A percentile compares a stretch with the other conserved stretches of the same genome.
phyloP scores from a whole-genome alignment of 2,888 invertebrate species.

The Zygothrica quintamaculata region DNA sequence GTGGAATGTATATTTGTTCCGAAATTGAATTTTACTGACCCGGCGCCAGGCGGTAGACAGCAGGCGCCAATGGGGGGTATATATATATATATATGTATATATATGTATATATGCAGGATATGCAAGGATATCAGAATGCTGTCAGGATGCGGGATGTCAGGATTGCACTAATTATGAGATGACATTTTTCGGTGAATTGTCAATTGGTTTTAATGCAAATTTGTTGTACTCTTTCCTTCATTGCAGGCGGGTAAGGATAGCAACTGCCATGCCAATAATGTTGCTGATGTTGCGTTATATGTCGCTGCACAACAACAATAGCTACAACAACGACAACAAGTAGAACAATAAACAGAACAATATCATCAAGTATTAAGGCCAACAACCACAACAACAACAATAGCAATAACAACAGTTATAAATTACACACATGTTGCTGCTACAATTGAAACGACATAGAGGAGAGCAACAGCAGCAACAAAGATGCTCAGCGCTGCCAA shows the following conservation, averaged over 20 bases:
- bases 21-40: slow-evolving; percentile 70
- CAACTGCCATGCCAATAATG: slow-evolving; percentile 41
- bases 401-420: slow-evolving; percentile 16
- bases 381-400: slow-evolving; percentile 11
- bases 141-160: slow-evolving; percentile 69
- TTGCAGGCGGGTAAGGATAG: slow-evolving; percentile 41
- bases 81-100: slow-evolving; percentile 12
- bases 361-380: background rate
- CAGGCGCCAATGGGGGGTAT: slow-evolving; percentile 25
- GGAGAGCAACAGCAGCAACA: slow-evolving; percentile 57
- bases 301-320: slow-evolving; percentile 37
- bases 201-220: slow-evolving; percentile 59
- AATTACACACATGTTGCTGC: slow-evolving; percentile 74
- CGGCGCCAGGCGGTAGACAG: slow-evolving; percentile 32
- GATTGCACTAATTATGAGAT: slow-evolving; percentile 73
- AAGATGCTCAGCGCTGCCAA: slow-evolving; percentile 73
- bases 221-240: slow-evolving; percentile 12
- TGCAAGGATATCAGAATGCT: slow-evolving; percentile 59
- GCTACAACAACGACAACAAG: slow-evolving; percentile 12
- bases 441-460: slow-evolving; percentile 46
- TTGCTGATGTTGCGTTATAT: slow-evolving; percentile 46
- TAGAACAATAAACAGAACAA: slow-evolving; percentile 13
- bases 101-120: slow-evolving; percentile 11
- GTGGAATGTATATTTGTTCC: slow-evolving; percentile 36
- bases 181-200: slow-evolving; percentile 60